phyloP scores from a whole-genome alignment of 2,888 invertebrate species.

The Camponotus fellah region DNA sequence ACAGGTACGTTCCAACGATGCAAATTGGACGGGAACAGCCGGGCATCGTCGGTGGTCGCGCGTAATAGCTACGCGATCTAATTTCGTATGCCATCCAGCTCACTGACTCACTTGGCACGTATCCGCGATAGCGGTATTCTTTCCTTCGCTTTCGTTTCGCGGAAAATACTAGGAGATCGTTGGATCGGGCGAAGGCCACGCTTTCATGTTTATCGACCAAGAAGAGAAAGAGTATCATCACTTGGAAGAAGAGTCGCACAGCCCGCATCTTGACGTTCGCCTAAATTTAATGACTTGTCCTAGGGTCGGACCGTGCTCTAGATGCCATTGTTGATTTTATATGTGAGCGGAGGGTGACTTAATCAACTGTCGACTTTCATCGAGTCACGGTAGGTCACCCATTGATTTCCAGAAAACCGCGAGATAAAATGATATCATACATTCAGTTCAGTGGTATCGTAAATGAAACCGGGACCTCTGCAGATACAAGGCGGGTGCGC shows the following conservation, averaged over 20 bases:
- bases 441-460: conserved; percentile 72
- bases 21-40: conserved; percentile 62
- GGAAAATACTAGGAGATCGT: conserved; percentile 56
- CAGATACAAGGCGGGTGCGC: conserved; percentile 69
- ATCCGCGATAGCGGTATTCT: conserved; percentile 63
- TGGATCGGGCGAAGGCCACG: conserved; percentile 63
- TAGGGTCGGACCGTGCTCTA: not conserved
- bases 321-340: not conserved
- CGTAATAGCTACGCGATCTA: conserved; percentile 72
- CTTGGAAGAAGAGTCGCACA: not conserved
- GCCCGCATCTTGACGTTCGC: not conserved
- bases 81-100: conserved; percentile 74
- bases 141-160: conserved; percentile 63
- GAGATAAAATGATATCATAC: conserved; percentile 46
- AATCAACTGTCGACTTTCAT: not conserved
- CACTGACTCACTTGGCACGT: conserved; percentile 78
- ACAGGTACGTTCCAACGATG: conserved; percentile 66
- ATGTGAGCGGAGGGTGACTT: not conserved
- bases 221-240: not conserved
- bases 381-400: conserved; percentile 16
- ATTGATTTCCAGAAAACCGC: conserved; percentile 7
- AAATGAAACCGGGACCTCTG: conserved; percentile 71
- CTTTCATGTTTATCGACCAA: not conserved
- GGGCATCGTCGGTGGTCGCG: conserved; percentile 58
- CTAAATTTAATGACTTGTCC: not conserved